Base-by-base conservation (phyloP, 2,797 vertebrate genomes). In the Zenarchopterus dispar region DNA sequence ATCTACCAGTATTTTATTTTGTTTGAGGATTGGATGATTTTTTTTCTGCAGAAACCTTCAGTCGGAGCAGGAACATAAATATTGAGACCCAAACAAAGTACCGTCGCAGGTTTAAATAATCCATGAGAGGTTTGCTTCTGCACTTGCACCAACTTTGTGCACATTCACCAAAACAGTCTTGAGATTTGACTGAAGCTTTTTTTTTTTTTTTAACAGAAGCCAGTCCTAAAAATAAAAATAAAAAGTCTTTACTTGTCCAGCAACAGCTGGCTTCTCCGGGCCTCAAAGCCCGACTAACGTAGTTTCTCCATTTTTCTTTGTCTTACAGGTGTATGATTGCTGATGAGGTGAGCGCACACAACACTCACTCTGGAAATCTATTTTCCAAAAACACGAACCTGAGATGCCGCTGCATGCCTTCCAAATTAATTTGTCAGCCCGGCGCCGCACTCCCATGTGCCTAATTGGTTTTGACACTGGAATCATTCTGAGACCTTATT, bases 241-340 rank as follows among this genome's bases (percentile, higher is more conserved):
- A 39, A 19, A 39, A 19, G 39, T 10, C 15, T 8, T 31, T 67
- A 55, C 47, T 17, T 9, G 19, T 45, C 19, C 48, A 53, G 19
- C 26, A 57, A 36, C 56, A 31, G 7, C 67, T 22, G 43, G 15
- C 26, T 44, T 4, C n/a, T 15, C 62, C 39, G 47, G 61, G 44
- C 26, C 33, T 53, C 21, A 21, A 33, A 67, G 45, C 47, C 51
- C 53, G 24, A 70, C 75, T 87, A 58, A 90, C 78, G 21, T 73
- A 63, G 45, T 75, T 76, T 65, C 62, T 75, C 45, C 77, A 16
- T 81, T 70, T 60, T 43, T 28, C 71, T 82, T 81, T 86, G 51
- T 84, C 61, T 89, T 86, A 57, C 90, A 92, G 90, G 63, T 92
- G 90, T 46, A 91, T 92, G 90, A 89, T 92, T 39, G 88, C 83